Base-by-base conservation (phyloP, 1,140 invertebrate species). In the Heliconius melpomene region DNA sequence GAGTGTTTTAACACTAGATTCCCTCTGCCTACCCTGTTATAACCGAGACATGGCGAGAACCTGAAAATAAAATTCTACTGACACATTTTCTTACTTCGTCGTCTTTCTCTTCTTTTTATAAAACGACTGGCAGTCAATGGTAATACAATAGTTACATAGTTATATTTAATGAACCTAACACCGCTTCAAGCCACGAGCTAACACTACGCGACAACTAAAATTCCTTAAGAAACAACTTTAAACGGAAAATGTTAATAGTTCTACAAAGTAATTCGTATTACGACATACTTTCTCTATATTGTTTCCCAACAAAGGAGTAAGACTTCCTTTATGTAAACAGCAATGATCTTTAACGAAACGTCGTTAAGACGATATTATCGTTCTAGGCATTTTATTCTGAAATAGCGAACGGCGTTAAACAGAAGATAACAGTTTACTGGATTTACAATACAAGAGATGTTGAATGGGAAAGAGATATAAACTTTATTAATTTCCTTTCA, bases 281-380 rank as follows among this genome's bases (percentile, higher is more conserved):
- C 80, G 79, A 80, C 75, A 77, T 75, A 78, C 75, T 81, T 74
- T 50, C 52, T 70, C 36, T 78, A 75, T 83, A 85, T 85, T 83
- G 76, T 77, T 80, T 72, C 29, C 72, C 46, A 46, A 80, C 79
- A 83, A 83, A 80, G 82, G 75, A 78, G 80, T 70, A 50, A 66
- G 60, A 82, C 76, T 82, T 82, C 80, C 80, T 82, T 82, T 82
- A 82, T 82, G 80, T 77, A 82, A 84, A 84, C 83, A 83, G 81
- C 72, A 84, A 84, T 80, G 80, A 78, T 83, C 77, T 79, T 83
- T 84, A 84, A 84, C 77, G 74, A 75, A 78, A 77, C 79, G 83
- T 75, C 79, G 81, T 84, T 84, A 84, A 83, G 81, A 79, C 77
- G 81, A 82, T 80, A 78, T 84, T 82, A 84, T 84, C 81, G 77